Evolutionary conservation across 2,797 vertebrate species (phyloP), one percentile per base, ranked within the genome.

Genomic region (Sebastes minor): DNA sequence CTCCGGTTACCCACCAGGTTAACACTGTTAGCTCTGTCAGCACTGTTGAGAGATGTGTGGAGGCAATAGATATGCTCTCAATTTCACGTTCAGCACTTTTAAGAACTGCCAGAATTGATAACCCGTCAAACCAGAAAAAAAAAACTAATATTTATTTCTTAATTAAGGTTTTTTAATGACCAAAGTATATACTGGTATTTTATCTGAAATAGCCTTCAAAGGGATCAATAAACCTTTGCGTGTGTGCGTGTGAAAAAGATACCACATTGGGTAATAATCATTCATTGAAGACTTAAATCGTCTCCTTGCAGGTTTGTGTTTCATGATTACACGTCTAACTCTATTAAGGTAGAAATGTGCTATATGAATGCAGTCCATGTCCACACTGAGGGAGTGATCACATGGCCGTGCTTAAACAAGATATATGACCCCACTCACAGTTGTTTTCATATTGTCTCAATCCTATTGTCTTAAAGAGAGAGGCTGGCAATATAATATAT

Each of bases 81-180:
- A 20, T 49, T 49, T 49, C 46, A 20, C 18, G 0, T 49, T 49
- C 1, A 20, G 46, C 16, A 4, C 46, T 18, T 49, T 4, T 49
- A 49, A 20, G 42, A 46, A 18, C 42, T 46, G 16, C 42, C 42
- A 46, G 42, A 46, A 18, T 18, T 11, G 3, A 35, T 53, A 67
- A 64, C 30, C 52, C 55, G 33, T 65, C 52, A 52, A 73, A 9
- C 1, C 1, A 52, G 28, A 52, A 38, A 28, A 63, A 46, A 49
- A 57, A 69, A 30, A 23, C 66, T 42, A 55, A 75, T 72, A 46
- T 42, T 53, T 18, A 46, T 71, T 78, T 33, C 27, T 32, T 72
- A 80, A 74, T 87, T 78, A 84, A 86, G 35, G 7, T 49, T 49
- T 18, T 49, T 49, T 49, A 49, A 49, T 49, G 18, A 20, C 2